Conservation (phyloP, 2,797 vertebrate species). For the Vultur gryphus region DNA sequence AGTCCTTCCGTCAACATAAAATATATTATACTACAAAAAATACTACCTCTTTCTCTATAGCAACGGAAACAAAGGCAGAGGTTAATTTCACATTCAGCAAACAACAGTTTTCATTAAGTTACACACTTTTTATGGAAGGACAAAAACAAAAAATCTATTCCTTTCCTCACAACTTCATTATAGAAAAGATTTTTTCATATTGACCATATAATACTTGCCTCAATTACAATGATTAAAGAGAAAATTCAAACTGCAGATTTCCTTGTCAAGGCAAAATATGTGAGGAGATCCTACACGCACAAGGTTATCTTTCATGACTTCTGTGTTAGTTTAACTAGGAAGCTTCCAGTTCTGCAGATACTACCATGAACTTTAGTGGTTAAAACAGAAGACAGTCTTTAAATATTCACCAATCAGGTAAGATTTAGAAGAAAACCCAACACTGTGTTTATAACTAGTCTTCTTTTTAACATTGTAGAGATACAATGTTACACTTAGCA, state of each 20-base stretch:
- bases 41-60: background rate
- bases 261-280: background rate
- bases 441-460: background rate
- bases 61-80: background rate
- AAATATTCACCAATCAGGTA: background rate
- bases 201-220: background rate
- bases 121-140: background rate
- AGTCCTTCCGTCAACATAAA: background rate
- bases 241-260: background rate
- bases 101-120: background rate
- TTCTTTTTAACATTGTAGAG: background rate
- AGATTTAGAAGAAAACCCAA: background rate
- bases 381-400: background rate
- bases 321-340: background rate
- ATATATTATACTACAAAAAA: background rate
- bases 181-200: background rate
- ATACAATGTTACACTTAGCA: background rate
- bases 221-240: background rate
- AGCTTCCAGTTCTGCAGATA: background rate
- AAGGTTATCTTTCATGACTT: background rate
- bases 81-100: background rate
- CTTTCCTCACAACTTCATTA: background rate
- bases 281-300: background rate
- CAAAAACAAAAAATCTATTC: background rate
- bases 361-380: background rate